Evolutionary conservation across 2,888 invertebrate species (phyloP).

Genomic region (Phengaris arion): DNA sequence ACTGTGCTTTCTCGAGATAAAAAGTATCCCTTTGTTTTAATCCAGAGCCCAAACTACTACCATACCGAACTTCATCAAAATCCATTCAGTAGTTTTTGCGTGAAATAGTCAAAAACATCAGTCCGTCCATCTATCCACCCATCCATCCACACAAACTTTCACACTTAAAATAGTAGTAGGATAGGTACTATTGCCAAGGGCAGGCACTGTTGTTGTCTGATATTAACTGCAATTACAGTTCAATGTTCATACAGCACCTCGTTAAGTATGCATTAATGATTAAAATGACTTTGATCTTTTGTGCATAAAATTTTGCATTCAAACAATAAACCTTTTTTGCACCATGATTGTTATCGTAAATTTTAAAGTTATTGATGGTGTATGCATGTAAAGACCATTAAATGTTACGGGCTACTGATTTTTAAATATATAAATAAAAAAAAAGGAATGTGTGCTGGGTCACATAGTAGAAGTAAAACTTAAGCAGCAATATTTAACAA

Average conservation of each 20-base stretch:
- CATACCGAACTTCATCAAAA: no score
- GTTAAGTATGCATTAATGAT: neutral
- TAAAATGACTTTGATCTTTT: neutral
- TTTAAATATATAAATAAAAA: neutral
- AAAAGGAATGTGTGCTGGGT: no score
- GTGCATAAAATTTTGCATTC: slow-evolving; percentile 4
- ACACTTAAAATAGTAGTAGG: neutral
- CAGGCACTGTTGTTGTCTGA: neutral
- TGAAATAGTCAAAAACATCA: no score
- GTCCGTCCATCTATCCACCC: no score
- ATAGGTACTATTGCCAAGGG: neutral
- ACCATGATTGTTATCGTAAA: neutral
- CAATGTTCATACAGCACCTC: neutral
- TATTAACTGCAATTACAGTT: neutral
- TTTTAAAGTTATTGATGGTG: neutral
- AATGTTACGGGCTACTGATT: neutral
- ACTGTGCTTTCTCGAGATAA: no score
- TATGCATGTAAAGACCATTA: neutral
- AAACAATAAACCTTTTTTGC: neutral
- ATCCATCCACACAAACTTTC: no score
- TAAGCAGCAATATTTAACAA: no score
- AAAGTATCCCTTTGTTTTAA: no score
- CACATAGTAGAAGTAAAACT: no score
- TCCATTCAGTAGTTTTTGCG: no score
- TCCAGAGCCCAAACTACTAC: no score